phyloP scores from a whole-genome alignment of 2,888 invertebrate genomes.

The Clunio marinus region DNA sequence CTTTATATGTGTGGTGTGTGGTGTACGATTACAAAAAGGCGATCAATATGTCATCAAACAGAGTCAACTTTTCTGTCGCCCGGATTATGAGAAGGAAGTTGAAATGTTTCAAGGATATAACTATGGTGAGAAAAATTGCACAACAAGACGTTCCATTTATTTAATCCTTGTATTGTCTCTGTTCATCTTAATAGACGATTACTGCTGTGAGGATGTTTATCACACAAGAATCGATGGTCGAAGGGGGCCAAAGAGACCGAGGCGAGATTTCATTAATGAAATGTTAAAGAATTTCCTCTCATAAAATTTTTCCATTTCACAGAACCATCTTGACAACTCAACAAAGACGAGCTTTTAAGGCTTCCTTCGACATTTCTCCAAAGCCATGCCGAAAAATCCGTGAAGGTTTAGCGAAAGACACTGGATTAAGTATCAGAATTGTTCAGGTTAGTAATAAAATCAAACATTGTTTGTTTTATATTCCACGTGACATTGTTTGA shows the following conservation, averaged over 20 bases:
- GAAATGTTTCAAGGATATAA: conserved; percentile 64
- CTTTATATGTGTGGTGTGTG: conserved; percentile 75
- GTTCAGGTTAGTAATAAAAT: conserved; percentile 61
- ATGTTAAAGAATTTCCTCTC: not conserved
- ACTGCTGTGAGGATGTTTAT: conserved; percentile 59
- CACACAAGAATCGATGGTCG: conserved; percentile 61
- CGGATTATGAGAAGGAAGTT: conserved; percentile 76
- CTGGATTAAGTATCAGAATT: conserved; percentile 76
- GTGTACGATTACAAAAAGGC: conserved; percentile 69
- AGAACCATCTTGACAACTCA: conserved; percentile 78
- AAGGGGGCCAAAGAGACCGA: conserved; percentile 72
- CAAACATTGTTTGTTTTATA: conserved; percentile 12
- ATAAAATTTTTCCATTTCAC: not conserved
- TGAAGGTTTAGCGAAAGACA: conserved; percentile 77
- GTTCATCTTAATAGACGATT: conserved; percentile 52
- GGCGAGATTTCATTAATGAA: not conserved
- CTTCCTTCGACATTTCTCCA: conserved; percentile 78
- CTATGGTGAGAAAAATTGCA: conserved; percentile 48
- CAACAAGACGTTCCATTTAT: conserved; percentile 5
- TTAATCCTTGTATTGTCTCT: conserved; percentile 23
- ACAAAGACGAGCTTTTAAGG: conserved; percentile 77
- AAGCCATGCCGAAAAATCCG: conserved; percentile 79
- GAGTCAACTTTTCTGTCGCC: conserved; percentile 72
- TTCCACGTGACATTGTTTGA: no score
- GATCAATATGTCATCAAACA: conserved; percentile 75